phyloP scores from a whole-genome alignment of 2,113 vertebrate genomes.

The Xyrauchen texanus region DNA sequence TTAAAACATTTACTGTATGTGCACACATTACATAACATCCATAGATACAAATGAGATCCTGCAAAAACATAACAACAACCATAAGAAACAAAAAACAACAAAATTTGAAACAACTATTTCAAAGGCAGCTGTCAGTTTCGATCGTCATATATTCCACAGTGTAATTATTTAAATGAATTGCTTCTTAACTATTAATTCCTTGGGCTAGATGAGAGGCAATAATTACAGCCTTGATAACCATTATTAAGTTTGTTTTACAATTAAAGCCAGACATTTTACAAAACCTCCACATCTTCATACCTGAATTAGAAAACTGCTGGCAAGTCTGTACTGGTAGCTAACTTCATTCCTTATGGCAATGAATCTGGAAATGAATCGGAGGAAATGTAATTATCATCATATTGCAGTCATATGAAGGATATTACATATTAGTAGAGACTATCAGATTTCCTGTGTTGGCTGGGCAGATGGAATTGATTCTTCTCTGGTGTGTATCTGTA shows the following conservation, averaged over 20 bases:
- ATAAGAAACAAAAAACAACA: neutral
- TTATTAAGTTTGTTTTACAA: too few relatives aligned
- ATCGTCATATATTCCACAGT: neutral
- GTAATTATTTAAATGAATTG: slow-evolving; percentile 30
- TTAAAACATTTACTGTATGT: too few relatives aligned
- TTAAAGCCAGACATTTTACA: too few relatives aligned
- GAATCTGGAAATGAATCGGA: slow-evolving; percentile 52
- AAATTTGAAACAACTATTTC: neutral
- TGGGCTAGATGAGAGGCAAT: too few relatives aligned
- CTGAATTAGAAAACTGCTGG: neutral
- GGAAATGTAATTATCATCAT: slow-evolving; percentile 59
- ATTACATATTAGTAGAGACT: slow-evolving; percentile 45
- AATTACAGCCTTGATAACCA: too few relatives aligned
- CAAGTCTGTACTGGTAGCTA: too few relatives aligned
- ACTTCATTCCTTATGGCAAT: slow-evolving; percentile 19
- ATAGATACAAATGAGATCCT: too few relatives aligned
- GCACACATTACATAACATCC: too few relatives aligned
- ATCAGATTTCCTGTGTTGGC: slow-evolving; percentile 59
- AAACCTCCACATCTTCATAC: neutral
- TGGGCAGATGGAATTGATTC: slow-evolving; percentile 42
- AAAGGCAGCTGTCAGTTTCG: slow-evolving; percentile 44
- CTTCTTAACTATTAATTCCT: slow-evolving; percentile 9
- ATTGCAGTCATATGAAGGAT: slow-evolving; percentile 49
- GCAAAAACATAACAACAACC: neutral
- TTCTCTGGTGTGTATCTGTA: slow-evolving; percentile 29